Evolutionary conservation across 2,113 vertebrate species (phyloP), one percentile per base, ranked within the genome.

Genomic region (Scolopax mira): DNA sequence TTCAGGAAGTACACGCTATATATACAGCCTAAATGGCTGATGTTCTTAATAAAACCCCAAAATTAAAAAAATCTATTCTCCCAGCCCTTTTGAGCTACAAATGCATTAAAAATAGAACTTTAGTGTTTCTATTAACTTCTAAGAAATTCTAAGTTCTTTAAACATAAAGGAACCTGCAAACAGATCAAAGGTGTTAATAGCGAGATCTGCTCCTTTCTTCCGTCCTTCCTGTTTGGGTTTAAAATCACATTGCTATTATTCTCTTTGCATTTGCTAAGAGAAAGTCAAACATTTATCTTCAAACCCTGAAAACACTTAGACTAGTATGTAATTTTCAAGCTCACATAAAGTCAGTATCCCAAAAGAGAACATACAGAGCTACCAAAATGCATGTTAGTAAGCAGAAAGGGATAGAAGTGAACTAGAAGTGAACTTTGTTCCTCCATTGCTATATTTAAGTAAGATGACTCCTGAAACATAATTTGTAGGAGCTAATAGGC

Each of bases 51-150:
- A 73, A 57, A 16, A 37, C 23, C 8, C 27, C 4, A 31, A 30
- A 18, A 31, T 10, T 1, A 11, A 4, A 51, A 39, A 2, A 65
- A 15, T 21, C 22, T 16, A 70, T 1, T 3, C 21, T 48, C 4
- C 1, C 13, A n/a, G 13, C 0, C 3, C 8, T 62, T 82, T 82
- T 33, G 46, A 82, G 24, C 8, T 71, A 35, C 16, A 66, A 85
- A 71, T 18, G 5, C 8, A 66, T 52, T 79, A 58, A 12, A 74
- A 88, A 66, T 14, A 44, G 13, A 79, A 57, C 11, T 57, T 78
- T 7, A 14, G 1, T 19, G 55, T 31, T 83, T 64, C 13, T 41
- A 5, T 24, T 54, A 67, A 35, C 9, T 37, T 49, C 7, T 58
- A 58, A 78, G 16, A 66, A 79, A 52, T 61, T 78, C 10, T 44